These are phyloP conservation scores for Teleogryllus occipitalis DNA, from an alignment of 1,140 invertebrate species.

Conservation along the genomic window DNA sequence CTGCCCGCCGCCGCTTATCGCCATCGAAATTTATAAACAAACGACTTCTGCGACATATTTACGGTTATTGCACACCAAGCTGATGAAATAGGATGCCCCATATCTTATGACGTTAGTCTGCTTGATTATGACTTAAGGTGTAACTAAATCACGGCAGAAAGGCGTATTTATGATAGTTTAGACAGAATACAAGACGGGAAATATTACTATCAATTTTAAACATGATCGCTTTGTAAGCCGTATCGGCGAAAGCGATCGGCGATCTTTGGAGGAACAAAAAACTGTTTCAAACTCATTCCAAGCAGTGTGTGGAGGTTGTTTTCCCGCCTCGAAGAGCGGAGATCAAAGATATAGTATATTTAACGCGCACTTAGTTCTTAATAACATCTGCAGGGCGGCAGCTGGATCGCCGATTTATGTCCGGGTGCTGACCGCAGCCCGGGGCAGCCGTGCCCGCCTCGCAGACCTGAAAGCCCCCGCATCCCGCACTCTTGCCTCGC, in stretches of 20 bases:
- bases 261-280: background rate
- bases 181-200: background rate
- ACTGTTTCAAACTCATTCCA: background rate
- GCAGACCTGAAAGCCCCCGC: background rate
- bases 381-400: background rate
- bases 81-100: conserved; percentile 12
- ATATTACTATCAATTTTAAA: conserved; percentile 8
- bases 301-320: conserved; percentile 3
- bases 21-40: conserved; percentile 13
- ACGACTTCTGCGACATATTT: conserved; percentile 12
- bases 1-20: background rate
- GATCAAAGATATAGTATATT: background rate
- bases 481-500: background rate
- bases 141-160: conserved; percentile 1
- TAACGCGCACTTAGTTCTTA: conserved; percentile 4
- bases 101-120: conserved; percentile 3
- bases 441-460: background rate
- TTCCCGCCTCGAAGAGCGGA: background rate
- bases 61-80: conserved; percentile 9
- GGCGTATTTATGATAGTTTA: background rate
- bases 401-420: background rate
- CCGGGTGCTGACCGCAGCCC: background rate
- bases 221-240: conserved; percentile 9
- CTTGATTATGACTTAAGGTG: background rate
- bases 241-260: background rate